Evolutionary conservation across 2,113 vertebrate genomes (phyloP).

Genomic region (Pluvialis apricaria): DNA sequence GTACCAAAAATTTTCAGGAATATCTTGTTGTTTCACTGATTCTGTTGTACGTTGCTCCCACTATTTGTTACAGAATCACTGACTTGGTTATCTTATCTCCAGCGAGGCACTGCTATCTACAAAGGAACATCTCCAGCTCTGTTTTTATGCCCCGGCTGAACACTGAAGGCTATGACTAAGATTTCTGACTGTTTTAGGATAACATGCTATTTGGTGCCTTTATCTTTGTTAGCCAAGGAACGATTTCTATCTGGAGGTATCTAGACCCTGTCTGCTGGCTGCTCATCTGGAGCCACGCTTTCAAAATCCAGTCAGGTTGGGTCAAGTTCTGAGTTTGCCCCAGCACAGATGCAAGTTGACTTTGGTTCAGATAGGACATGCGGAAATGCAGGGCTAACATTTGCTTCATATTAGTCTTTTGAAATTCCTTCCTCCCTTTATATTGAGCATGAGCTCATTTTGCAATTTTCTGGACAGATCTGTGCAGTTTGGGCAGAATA

Average conservation of each 20-base stretch:
- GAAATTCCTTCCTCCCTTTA: neutral
- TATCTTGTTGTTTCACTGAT: neutral
- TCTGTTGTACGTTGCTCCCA: neutral
- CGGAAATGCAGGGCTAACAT: neutral
- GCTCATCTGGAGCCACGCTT: neutral
- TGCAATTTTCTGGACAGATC: constrained; percentile 21
- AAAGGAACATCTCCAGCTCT: neutral
- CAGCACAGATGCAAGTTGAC: neutral
- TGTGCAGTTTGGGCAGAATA: neutral
- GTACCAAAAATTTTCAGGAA: neutral
- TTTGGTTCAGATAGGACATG: neutral
- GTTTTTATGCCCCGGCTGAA: neutral
- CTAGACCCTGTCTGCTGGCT: neutral
- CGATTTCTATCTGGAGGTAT: neutral
- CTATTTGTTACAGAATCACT: neutral
- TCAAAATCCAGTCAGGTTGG: neutral
- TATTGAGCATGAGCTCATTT: constrained; percentile 4
- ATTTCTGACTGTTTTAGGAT: neutral
- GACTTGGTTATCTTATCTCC: neutral
- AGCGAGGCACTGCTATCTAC: neutral
- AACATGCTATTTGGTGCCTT: neutral
- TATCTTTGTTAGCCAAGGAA: neutral
- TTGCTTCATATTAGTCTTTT: neutral
- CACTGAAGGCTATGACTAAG: neutral
- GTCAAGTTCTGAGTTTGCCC: neutral